A percentile compares a stretch with the other conserved stretches of the same genome.
Conservation (phyloP, 2,888 invertebrate species). For the Ctena decussata region DNA sequence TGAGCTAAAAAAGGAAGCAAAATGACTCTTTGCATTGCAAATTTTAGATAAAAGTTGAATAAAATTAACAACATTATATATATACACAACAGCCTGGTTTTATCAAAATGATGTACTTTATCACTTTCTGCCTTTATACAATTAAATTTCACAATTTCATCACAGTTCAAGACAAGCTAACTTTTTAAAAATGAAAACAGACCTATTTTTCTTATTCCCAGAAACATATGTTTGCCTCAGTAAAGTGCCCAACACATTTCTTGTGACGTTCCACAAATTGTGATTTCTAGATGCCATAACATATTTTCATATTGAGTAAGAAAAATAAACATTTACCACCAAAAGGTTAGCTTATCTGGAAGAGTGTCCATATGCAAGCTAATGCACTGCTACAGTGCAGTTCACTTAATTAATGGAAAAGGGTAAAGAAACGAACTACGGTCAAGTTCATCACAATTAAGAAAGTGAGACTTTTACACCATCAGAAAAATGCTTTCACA, state of each 20-base stretch:
- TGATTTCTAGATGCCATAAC: no score
- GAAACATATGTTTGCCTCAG: no score
- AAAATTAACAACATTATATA: constrained; percentile 13
- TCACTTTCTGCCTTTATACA: not conserved
- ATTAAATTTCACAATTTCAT: not conserved
- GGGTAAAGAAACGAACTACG: not conserved
- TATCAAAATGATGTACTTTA: not conserved
- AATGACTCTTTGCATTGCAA: constrained; percentile 10
- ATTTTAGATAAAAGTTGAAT: not conserved
- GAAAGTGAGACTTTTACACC: not conserved
- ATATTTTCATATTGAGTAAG: no score
- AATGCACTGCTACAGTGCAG: not conserved
- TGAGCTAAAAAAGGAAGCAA: constrained; percentile 1
- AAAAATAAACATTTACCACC: no score
- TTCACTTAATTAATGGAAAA: not conserved
- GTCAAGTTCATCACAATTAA: not conserved
- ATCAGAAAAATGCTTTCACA: not conserved
- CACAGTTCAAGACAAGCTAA: no score
- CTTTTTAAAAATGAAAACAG: no score
- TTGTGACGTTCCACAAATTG: no score
- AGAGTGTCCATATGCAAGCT: not conserved
- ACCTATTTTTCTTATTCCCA: no score
- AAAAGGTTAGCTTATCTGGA: no score
- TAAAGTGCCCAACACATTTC: no score
- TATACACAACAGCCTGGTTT: not conserved